Evolutionary conservation across 2,888 invertebrate species (phyloP).

Genomic region (Nephrotoma appendiculata): DNA sequence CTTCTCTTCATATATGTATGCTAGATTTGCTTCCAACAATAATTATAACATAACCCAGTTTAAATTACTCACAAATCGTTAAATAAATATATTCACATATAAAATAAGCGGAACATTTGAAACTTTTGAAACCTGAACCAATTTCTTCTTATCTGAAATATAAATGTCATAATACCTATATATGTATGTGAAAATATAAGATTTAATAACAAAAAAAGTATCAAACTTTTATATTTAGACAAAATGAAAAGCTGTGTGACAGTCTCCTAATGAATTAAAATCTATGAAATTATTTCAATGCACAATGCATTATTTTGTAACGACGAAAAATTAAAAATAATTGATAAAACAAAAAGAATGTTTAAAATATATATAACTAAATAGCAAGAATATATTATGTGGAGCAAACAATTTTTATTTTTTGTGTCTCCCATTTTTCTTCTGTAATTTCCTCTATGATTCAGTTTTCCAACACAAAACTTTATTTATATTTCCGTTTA

Average conservation of each 20-base stretch:
- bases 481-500: not conserved
- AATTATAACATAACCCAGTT: too few species aligned
- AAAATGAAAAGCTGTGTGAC: not conserved
- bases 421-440: not conserved
- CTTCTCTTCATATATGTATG: too few species aligned
- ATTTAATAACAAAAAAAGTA: not conserved
- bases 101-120: too few species aligned
- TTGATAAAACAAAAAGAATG: not conserved
- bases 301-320: not conserved
- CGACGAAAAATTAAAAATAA: not conserved
- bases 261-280: not conserved
- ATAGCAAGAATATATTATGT: not conserved
- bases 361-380: not conserved
- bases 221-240: not conserved
- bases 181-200: too few species aligned
- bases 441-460: not conserved
- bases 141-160: too few species aligned
- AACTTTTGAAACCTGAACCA: not conserved
- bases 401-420: not conserved
- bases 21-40: too few species aligned
- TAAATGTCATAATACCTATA: too few species aligned
- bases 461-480: not conserved
- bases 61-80: too few species aligned
- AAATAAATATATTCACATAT: too few species aligned
- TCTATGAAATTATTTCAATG: not conserved